Evolutionary conservation across 2,888 invertebrate species (phyloP).

Genomic region (Argynnis bischoffii): DNA sequence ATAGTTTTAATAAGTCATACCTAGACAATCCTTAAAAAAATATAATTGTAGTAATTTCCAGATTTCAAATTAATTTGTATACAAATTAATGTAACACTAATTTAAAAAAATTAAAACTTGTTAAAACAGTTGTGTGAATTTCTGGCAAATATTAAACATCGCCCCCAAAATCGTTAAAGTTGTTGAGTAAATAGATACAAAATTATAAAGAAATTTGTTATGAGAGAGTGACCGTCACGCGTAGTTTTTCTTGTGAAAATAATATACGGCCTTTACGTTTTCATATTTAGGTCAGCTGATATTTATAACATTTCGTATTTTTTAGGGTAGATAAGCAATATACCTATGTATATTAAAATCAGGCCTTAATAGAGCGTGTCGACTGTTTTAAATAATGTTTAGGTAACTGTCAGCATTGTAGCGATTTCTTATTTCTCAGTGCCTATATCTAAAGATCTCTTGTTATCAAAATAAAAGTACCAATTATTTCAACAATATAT

Average conservation of each 20-base stretch:
- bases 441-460: too few relatives aligned
- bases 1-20: slow-evolving; percentile 74
- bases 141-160: too few relatives aligned
- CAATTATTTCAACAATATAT: too few relatives aligned
- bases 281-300: slow-evolving; percentile 14
- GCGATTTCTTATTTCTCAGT: too few relatives aligned
- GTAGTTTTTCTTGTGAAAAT: slow-evolving; percentile 12
- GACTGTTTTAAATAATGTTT: slow-evolving; percentile 4
- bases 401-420: too few relatives aligned
- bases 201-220: slow-evolving; percentile 17
- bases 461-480: too few relatives aligned
- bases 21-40: slow-evolving; percentile 36
- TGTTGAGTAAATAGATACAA: background rate
- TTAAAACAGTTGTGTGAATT: too few relatives aligned
- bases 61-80: background rate
- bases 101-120: too few relatives aligned
- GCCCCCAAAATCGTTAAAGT: too few relatives aligned
- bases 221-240: slow-evolving; percentile 22
- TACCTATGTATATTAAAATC: slow-evolving; percentile 13
- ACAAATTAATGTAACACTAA: too few relatives aligned
- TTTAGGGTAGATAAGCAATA: slow-evolving; percentile 18
- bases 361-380: slow-evolving; percentile 12
- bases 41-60: background rate
- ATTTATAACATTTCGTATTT: slow-evolving; percentile 18
- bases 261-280: slow-evolving; percentile 8